phyloP scores from a whole-genome alignment of 2,888 invertebrate genomes.

The Stictocephala bisonia region DNA sequence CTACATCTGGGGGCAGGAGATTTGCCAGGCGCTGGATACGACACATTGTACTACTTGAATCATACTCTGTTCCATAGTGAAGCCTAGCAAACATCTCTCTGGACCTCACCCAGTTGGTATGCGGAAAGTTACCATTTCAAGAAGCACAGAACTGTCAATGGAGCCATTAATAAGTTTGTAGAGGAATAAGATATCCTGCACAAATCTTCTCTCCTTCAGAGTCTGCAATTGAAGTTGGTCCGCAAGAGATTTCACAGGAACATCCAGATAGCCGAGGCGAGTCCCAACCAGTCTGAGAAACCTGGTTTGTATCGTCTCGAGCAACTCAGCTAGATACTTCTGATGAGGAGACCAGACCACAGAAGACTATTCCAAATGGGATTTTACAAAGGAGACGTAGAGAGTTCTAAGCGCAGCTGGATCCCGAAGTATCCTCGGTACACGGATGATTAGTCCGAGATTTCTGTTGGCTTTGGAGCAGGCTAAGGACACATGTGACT shows the following conservation, averaged over 20 bases:
- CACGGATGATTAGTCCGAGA: not conserved
- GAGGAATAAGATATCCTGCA: not conserved
- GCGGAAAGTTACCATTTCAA: not conserved
- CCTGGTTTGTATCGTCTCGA: not conserved
- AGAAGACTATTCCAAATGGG: slow-evolving; percentile 1
- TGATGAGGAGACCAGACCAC: slow-evolving; percentile 22
- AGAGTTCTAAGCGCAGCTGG: not conserved
- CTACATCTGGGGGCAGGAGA: too few relatives aligned
- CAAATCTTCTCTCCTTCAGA: not conserved
- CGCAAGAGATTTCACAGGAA: too few relatives aligned
- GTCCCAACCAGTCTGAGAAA: slow-evolving; percentile 1
- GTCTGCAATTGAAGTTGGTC: not conserved
- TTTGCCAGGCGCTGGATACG: too few relatives aligned
- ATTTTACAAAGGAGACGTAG: not conserved
- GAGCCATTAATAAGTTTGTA: not conserved
- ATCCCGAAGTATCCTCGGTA: not conserved
- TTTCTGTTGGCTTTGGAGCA: slow-evolving; percentile 7
- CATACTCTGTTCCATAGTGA: too few relatives aligned
- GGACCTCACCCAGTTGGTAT: not conserved
- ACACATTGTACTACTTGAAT: too few relatives aligned
- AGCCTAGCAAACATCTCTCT: too few relatives aligned
- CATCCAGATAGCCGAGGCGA: not conserved
- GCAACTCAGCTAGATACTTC: not conserved
- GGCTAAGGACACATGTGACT: not conserved
- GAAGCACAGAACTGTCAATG: not conserved